Percentiles rank a stretch among this genome's conserved stretches.
phyloP scores from a whole-genome alignment of 2,888 invertebrate species.

The Oscheius myriophilus region DNA sequence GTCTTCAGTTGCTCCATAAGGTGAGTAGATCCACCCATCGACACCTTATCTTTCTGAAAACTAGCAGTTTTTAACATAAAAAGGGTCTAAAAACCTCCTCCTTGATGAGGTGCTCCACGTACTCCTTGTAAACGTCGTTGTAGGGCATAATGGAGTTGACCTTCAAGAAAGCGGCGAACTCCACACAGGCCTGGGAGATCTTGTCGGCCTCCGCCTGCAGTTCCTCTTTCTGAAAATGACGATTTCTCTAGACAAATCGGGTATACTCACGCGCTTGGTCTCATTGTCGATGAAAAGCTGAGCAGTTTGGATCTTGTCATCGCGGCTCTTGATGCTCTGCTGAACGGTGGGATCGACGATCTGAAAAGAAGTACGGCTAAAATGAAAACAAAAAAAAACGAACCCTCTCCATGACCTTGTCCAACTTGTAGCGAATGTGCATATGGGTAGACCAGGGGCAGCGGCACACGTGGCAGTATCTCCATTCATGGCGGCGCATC shows the following conservation, averaged over 20 bases:
- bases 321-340: not conserved
- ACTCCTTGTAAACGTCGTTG: constrained; percentile 37
- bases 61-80: not conserved
- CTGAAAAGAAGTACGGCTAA: not conserved
- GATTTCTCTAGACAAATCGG: too few relatives aligned
- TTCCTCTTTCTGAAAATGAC: not conserved
- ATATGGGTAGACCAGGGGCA: constrained; percentile 17
- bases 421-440: constrained; percentile 13
- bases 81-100: constrained; percentile 8
- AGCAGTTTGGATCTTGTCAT: not conserved
- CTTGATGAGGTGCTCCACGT: constrained; percentile 27
- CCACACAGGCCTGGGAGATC: constrained; percentile 4
- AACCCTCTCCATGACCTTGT: constrained; percentile 8
- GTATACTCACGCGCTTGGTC: not conserved
- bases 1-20: not conserved
- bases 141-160: constrained; percentile 33
- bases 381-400: too few relatives aligned
- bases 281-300: not conserved
- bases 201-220: constrained; percentile 11
- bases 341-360: not conserved
- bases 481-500: too few relatives aligned
- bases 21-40: not conserved
- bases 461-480: not conserved
- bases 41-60: not conserved
- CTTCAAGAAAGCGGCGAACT: constrained; percentile 27